These are phyloP conservation scores for Megalops cyprinoides DNA, from an alignment of 2,797 vertebrate species.

Conservation along the genomic window DNA sequence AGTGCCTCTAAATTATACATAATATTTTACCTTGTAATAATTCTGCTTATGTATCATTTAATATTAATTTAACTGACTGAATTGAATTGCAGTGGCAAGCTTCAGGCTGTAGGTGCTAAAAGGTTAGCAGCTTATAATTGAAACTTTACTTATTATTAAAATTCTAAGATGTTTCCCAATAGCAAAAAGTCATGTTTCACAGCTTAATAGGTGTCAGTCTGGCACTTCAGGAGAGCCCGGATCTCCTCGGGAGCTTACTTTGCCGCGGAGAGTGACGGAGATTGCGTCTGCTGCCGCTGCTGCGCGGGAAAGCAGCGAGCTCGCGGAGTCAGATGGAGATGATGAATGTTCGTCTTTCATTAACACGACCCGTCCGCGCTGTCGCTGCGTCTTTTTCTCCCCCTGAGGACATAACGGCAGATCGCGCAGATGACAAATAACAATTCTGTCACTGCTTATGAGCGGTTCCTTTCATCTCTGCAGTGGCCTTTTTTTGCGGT, in stretches of 20 bases:
- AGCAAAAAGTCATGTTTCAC: neutral
- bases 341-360: neutral
- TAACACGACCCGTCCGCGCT: neutral
- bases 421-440: neutral
- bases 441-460: neutral
- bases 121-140: no score
- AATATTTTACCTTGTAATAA: no score
- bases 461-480: neutral
- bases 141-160: no score
- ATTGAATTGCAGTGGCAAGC: no score
- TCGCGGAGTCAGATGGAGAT: neutral
- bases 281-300: constrained; percentile 7
- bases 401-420: neutral
- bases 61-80: no score
- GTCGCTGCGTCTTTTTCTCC: neutral
- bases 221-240: neutral
- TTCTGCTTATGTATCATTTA: no score
- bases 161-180: neutral
- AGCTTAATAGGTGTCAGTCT: neutral
- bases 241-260: neutral
- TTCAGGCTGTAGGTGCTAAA: no score
- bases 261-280: neutral
- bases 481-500: neutral
- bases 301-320: no score
- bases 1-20: no score